These are phyloP conservation scores for Neopipo cinnamomea DNA, from an alignment of 2,113 vertebrate genomes.

Conservation along the genomic window DNA sequence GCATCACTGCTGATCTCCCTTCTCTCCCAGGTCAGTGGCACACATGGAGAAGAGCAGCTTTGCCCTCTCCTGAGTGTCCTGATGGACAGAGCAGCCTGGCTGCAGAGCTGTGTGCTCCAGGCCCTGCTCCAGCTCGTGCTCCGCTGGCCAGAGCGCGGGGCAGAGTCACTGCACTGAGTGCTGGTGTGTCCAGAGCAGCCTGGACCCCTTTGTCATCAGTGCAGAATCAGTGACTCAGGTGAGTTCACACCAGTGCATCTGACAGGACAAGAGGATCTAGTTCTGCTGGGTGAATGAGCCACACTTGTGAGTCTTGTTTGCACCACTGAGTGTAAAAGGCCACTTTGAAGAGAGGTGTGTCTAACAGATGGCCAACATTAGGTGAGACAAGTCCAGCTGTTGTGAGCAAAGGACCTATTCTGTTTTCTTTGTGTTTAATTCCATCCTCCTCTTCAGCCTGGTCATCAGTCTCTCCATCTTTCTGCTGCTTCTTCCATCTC, in stretches of 20 bases:
- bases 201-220: neutral
- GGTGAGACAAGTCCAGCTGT: neutral
- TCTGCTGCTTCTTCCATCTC: neutral
- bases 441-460: neutral
- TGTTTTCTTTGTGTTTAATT: neutral
- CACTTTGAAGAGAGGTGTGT: neutral
- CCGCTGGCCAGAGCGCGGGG: neutral
- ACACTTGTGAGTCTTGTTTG: neutral
- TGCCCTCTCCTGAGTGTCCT: neutral
- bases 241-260: neutral
- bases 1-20: neutral
- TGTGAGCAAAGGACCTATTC: neutral
- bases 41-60: neutral
- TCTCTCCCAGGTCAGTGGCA: neutral
- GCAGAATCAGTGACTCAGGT: neutral
- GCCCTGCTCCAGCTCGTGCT: neutral
- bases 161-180: neutral
- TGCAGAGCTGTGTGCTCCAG: neutral
- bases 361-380: neutral
- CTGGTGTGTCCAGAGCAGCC: neutral
- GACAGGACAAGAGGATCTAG: neutral
- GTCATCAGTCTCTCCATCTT: neutral
- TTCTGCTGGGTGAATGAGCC: neutral
- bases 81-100: neutral
- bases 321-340: neutral